Percentiles rank a stretch among this genome's conserved stretches.
Conservation (phyloP, 2,888 invertebrate species). For the Drosophila sordidula region DNA sequence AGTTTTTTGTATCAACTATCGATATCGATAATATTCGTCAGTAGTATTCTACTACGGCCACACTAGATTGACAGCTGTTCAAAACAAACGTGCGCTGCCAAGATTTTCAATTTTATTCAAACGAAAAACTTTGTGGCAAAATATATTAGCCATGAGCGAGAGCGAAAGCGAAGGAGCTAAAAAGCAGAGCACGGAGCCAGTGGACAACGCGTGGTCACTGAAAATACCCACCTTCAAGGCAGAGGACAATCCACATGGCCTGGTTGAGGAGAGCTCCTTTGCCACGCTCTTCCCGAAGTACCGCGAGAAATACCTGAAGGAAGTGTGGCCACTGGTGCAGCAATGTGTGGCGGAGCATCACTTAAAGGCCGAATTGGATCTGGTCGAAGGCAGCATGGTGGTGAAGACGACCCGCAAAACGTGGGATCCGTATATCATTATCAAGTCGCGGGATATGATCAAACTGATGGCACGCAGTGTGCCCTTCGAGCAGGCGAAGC, state of each 20-base stretch:
- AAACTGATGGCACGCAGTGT: constrained; percentile 97
- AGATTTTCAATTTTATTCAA: constrained; percentile 9
- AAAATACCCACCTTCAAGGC: constrained; percentile 94
- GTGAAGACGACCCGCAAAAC: constrained; percentile 98
- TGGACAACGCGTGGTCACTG: constrained; percentile 94
- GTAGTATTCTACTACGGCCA: constrained; percentile 7
- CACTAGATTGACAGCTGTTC: constrained; percentile 40
- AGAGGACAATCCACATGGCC: constrained; percentile 93
- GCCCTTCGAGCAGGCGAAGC: constrained; percentile 96
- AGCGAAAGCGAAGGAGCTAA: constrained; percentile 64
- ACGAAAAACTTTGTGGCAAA: background rate
- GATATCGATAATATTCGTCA: background rate
- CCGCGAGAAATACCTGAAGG: constrained; percentile 96
- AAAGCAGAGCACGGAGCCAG: constrained; percentile 86
- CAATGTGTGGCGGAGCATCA: constrained; percentile 92
- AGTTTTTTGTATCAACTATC: background rate
- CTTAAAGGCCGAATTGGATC: constrained; percentile 94
- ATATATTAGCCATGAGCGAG: constrained; percentile 74
- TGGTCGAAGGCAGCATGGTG: constrained; percentile 97
- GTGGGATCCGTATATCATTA: constrained; percentile 98
- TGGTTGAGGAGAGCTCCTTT: constrained; percentile 97
- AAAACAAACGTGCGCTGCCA: constrained; percentile 62
- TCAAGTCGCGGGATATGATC: constrained; percentile 98
- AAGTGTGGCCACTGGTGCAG: constrained; percentile 97
- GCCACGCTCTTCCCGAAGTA: constrained; percentile 99